Evolutionary conservation across 2,113 vertebrate species (phyloP).

Genomic region (Reinhardtius hippoglossoides): DNA sequence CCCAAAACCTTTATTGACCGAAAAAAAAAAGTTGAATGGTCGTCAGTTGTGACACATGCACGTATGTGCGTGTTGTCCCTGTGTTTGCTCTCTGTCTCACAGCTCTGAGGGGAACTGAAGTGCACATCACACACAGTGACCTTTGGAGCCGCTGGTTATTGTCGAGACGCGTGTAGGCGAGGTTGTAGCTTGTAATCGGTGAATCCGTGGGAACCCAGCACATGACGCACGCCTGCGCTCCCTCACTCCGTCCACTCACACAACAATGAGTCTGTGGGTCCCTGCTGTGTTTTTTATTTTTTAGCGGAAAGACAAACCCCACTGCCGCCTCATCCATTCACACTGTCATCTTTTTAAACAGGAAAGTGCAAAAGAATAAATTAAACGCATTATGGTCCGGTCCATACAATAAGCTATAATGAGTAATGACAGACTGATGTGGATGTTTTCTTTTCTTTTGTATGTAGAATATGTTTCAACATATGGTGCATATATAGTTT

Average conservation of each 20-base stretch:
- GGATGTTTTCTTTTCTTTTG: not conserved
- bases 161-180: constrained; percentile 50
- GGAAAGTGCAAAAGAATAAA: constrained; percentile 40
- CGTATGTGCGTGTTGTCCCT: not conserved
- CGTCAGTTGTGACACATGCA: constrained; percentile 6
- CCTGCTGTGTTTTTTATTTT: constrained; percentile 41
- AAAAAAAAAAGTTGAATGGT: constrained; percentile 44
- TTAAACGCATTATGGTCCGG: constrained; percentile 13
- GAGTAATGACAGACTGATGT: constrained; percentile 14
- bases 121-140: constrained; percentile 36
- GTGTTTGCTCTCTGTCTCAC: constrained; percentile 6
- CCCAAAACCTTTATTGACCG: constrained; percentile 43
- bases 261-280: constrained; percentile 46
- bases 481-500: not conserved
- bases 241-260: constrained; percentile 11
- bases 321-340: constrained; percentile 56
- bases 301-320: constrained; percentile 53
- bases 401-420: not conserved
- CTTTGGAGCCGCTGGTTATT: constrained; percentile 74
- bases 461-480: constrained; percentile 4
- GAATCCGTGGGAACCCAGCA: constrained; percentile 78
- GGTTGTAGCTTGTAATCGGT: constrained; percentile 38
- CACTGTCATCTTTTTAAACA: constrained; percentile 50
- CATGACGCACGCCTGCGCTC: constrained; percentile 62
- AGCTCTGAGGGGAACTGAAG: not conserved